Conservation (phyloP, 2,888 invertebrate species). For the Lepidonotus clava region DNA sequence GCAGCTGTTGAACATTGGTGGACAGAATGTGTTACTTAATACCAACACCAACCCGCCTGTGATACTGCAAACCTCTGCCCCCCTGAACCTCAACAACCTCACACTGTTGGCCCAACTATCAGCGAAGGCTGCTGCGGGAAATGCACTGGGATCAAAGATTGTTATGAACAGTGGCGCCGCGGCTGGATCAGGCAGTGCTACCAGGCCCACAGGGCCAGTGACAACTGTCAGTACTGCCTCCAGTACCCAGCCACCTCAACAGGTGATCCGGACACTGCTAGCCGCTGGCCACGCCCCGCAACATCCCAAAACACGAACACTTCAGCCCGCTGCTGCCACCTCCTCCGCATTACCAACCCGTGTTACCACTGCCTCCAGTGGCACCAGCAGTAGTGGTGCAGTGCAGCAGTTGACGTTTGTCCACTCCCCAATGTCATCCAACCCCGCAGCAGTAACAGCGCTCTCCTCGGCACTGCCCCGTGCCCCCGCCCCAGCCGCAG, state of each 20-base stretch:
- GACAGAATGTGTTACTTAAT: constrained; percentile 50
- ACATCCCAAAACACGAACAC: neutral
- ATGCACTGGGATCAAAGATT: neutral
- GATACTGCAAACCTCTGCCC: constrained; percentile 29
- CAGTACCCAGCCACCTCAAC: constrained; percentile 22
- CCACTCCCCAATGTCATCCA: neutral
- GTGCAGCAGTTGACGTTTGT: neutral
- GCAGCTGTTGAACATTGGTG: constrained; percentile 42
- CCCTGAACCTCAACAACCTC: constrained; percentile 48
- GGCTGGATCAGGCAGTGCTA: neutral
- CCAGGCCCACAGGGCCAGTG: neutral
- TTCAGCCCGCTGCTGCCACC: neutral
- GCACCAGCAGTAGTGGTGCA: neutral
- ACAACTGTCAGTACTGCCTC: neutral
- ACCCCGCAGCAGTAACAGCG: neutral
- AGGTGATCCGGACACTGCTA: constrained; percentile 41
- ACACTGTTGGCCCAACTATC: constrained; percentile 56
- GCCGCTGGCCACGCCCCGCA: constrained; percentile 44
- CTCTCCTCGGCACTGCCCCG: neutral
- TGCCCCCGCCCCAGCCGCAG: neutral
- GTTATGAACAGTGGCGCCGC: neutral
- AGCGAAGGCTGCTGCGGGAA: constrained; percentile 43
- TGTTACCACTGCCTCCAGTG: neutral
- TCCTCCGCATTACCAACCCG: neutral
- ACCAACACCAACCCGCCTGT: constrained; percentile 35